Evolutionary conservation across 2,888 invertebrate genomes (phyloP).

Genomic region (Unio pictorum): DNA sequence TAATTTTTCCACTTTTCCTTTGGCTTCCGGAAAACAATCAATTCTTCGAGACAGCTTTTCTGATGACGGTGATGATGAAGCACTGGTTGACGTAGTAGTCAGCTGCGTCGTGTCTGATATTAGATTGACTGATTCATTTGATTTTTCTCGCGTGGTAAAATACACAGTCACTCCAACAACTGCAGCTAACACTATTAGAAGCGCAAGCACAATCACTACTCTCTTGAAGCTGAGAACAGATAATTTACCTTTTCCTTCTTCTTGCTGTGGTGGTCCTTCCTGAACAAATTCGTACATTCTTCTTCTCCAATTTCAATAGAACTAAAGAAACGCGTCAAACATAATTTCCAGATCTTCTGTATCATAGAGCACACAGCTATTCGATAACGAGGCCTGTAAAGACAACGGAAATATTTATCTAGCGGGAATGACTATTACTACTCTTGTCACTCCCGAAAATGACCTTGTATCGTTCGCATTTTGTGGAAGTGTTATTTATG

Average conservation of each 20-base stretch:
- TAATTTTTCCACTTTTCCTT: constrained; percentile 23
- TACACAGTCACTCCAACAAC: constrained; percentile 38
- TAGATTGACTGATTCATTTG: constrained; percentile 1
- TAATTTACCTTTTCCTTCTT: constrained; percentile 3
- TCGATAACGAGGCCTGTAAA: too few species aligned
- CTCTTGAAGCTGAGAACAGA: constrained; percentile 22
- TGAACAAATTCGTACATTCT: constrained; percentile 1
- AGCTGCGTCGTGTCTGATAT: neutral
- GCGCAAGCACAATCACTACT: constrained; percentile 21
- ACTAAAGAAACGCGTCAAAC: too few species aligned
- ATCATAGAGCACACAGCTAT: too few species aligned
- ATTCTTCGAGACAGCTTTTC: constrained; percentile 27
- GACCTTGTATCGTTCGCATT: too few species aligned
- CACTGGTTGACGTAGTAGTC: neutral
- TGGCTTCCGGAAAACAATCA: constrained; percentile 47
- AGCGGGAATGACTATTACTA: too few species aligned
- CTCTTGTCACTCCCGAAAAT: too few species aligned
- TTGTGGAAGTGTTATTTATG: too few species aligned
- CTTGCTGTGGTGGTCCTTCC: neutral
- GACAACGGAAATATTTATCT: too few species aligned
- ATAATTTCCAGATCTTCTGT: too few species aligned
- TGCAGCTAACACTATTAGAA: constrained; percentile 30
- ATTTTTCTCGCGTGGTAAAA: constrained; percentile 22
- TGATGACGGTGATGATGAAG: constrained; percentile 5
- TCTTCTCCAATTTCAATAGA: too few species aligned